A percentile compares a stretch with the other conserved stretches of the same genome.
phyloP scores from a whole-genome alignment of 2,888 invertebrate species.

The Polia nebulosa region DNA sequence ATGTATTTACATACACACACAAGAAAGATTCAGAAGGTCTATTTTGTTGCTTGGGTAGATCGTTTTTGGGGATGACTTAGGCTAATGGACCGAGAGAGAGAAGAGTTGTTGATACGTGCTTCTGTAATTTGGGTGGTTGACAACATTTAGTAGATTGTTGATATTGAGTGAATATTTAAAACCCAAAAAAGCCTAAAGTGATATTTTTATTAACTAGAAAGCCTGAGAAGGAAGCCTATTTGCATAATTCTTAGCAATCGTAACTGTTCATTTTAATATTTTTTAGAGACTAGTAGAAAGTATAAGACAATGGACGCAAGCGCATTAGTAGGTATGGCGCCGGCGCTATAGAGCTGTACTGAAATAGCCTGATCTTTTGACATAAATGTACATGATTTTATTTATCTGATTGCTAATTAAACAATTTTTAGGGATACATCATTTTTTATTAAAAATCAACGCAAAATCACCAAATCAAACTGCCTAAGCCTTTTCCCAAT shows the following conservation, averaged over 20 bases:
- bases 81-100: no score
- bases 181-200: neutral
- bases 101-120: neutral
- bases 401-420: no score
- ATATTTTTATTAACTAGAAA: no score
- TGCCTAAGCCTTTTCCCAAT: no score
- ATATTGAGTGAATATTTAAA: neutral
- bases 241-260: neutral
- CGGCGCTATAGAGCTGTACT: neutral
- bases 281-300: no score
- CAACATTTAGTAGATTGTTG: neutral
- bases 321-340: neutral
- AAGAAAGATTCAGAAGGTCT: slow-evolving; percentile 24
- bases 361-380: no score
- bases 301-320: neutral
- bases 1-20: slow-evolving; percentile 6
- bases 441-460: no score
- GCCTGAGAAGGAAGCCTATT: no score
- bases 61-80: neutral
- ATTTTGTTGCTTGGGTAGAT: neutral
- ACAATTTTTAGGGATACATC: no score
- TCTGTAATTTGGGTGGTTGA: neutral
- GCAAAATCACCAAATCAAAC: no score
- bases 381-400: no score
- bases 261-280: neutral